Percentiles rank a stretch among this genome's conserved stretches.
Conservation (phyloP, 2,888 invertebrate genomes). For the Rhagophthalmus giganteus region DNA sequence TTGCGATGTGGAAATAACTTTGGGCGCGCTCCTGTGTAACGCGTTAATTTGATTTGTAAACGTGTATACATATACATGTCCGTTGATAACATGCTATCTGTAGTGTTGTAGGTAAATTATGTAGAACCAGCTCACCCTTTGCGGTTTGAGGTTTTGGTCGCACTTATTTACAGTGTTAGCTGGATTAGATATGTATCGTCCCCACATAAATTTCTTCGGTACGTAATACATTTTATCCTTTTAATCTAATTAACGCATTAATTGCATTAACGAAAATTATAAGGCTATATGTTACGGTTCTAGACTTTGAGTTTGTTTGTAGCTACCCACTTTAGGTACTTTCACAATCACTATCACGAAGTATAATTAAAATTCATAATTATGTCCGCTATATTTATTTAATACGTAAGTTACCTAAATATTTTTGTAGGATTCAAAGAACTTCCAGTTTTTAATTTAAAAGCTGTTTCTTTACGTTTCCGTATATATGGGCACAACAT, state of each 20-base stretch:
- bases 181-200: slow-evolving; percentile 26
- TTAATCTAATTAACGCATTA: slow-evolving; percentile 17
- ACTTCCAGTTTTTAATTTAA: too few relatives aligned
- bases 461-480: too few relatives aligned
- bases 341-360: too few relatives aligned
- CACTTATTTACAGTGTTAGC: slow-evolving; percentile 20
- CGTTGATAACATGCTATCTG: slow-evolving; percentile 16
- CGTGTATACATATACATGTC: slow-evolving; percentile 15
- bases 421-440: too few relatives aligned
- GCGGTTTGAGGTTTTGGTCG: slow-evolving; percentile 20
- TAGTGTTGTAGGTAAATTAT: slow-evolving; percentile 21
- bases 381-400: too few relatives aligned
- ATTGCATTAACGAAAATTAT: slow-evolving; percentile 15
- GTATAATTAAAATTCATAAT: too few relatives aligned
- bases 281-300: too few relatives aligned
- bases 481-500: too few relatives aligned
- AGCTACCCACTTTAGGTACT: too few relatives aligned
- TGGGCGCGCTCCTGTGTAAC: slow-evolving; percentile 4
- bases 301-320: too few relatives aligned
- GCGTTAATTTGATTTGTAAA: slow-evolving; percentile 20
- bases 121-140: slow-evolving; percentile 22
- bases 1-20: slow-evolving; percentile 8
- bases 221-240: slow-evolving; percentile 10
- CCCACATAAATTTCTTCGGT: slow-evolving; percentile 15
- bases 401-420: too few relatives aligned